Conservation (phyloP, 2,888 invertebrate genomes). For the Caenorhabditis zanzibari region DNA sequence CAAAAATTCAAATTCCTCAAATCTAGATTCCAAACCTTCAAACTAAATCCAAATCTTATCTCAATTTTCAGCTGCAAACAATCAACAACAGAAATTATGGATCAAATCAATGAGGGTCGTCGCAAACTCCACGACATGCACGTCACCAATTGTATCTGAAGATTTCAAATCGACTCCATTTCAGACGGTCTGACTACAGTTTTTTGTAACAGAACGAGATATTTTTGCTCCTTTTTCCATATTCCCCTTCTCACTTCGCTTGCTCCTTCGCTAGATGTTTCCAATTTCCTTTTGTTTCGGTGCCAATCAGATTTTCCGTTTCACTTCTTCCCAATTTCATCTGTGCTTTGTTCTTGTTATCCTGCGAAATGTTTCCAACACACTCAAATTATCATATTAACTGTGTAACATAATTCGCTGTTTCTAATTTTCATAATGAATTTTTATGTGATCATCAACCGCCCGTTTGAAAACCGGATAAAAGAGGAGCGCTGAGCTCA, state of each 20-base stretch:
- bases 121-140: constrained; percentile 68
- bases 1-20: too few relatives aligned
- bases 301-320: constrained; percentile 16
- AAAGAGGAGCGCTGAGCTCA: not conserved
- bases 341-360: constrained; percentile 23
- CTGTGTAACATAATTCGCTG: constrained; percentile 37
- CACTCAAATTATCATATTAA: constrained; percentile 32
- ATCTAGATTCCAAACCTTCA: too few relatives aligned
- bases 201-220: too few relatives aligned
- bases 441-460: constrained; percentile 28
- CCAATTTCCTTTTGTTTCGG: not conserved
- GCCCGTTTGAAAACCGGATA: not conserved
- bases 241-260: constrained; percentile 9
- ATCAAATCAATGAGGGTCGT: constrained; percentile 70
- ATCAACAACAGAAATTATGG: constrained; percentile 68
- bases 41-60: too few relatives aligned
- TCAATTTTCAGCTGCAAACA: constrained; percentile 68
- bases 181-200: too few relatives aligned
- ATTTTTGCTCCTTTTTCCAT: not conserved
- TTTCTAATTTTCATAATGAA: constrained; percentile 42
- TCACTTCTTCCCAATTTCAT: not conserved
- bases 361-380: constrained; percentile 24
- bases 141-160: constrained; percentile 48
- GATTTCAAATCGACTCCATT: not conserved
- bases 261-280: constrained; percentile 32